These are phyloP conservation scores for Thalassarche chlororhynchos DNA, from an alignment of 2,113 vertebrate genomes.

Conservation along the genomic window DNA sequence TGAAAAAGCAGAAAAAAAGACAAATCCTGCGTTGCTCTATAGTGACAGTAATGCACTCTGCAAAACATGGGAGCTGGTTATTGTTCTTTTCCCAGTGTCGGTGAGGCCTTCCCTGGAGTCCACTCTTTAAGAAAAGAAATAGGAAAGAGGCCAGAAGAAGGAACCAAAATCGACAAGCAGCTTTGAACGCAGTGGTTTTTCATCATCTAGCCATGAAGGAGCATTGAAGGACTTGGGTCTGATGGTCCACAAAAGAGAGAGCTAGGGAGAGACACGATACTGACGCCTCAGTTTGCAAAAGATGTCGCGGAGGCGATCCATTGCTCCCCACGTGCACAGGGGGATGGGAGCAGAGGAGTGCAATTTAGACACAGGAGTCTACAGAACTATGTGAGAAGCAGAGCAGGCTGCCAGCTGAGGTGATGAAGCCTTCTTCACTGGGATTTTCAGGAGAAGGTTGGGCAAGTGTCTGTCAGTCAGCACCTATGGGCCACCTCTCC, in stretches of 20 bases:
- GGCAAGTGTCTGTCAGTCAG: neutral
- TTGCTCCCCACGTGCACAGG: neutral
- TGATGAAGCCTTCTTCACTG: neutral
- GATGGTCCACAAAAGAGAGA: neutral
- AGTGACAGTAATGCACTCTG: neutral
- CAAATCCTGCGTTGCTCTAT: neutral
- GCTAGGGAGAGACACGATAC: neutral
- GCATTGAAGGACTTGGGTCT: neutral
- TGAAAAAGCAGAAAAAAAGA: neutral
- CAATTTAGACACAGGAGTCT: fast-evolving
- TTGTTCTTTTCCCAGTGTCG: neutral
- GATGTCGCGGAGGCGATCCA: fast-evolving
- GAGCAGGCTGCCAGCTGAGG: neutral
- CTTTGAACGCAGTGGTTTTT: neutral
- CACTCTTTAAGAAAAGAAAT: neutral
- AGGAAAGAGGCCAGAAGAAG: neutral
- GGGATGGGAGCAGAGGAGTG: neutral
- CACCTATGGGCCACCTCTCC: neutral
- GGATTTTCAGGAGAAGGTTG: neutral
- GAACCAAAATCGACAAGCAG: neutral
- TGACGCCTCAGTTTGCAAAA: fast-evolving
- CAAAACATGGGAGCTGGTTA: neutral
- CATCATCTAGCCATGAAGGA: neutral
- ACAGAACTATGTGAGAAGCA: neutral
- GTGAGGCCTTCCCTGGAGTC: neutral